Evolutionary conservation across 2,113 vertebrate genomes (phyloP).

Genomic region (Thermophis baileyi): DNA sequence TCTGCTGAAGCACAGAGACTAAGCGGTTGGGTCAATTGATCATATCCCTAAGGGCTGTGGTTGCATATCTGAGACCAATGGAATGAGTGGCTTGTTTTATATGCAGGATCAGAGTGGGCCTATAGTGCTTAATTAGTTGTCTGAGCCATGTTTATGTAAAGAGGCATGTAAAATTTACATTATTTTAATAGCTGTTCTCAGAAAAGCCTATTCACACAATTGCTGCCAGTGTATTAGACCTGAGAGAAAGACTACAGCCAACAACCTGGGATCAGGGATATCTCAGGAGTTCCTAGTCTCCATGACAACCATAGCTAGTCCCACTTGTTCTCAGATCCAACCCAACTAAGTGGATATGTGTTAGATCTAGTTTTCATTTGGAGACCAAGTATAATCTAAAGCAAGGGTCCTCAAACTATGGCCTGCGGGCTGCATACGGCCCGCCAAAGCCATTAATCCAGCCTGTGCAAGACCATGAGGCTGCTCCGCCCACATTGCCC

Average conservation of each 20-base stretch:
- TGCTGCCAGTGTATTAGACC: background rate
- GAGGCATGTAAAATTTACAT: background rate
- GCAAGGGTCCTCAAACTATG: too few relatives aligned
- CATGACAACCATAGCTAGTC: background rate
- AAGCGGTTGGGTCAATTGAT: constrained; percentile 23
- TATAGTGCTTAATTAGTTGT: background rate
- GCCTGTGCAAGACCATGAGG: too few relatives aligned
- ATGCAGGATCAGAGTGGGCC: background rate
- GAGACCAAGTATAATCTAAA: background rate
- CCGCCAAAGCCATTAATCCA: too few relatives aligned
- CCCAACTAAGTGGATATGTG: background rate
- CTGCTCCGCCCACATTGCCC: too few relatives aligned
- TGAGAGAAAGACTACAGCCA: background rate
- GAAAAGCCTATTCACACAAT: background rate
- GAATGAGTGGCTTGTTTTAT: background rate
- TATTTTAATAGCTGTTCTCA: background rate
- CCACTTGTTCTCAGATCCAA: background rate
- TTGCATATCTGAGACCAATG: background rate
- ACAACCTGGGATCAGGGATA: background rate
- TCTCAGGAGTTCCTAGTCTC: background rate
- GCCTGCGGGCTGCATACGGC: too few relatives aligned
- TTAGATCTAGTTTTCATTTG: background rate
- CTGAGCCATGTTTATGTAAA: background rate
- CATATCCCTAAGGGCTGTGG: background rate
- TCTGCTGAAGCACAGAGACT: background rate